These are phyloP conservation scores for Plagodis pulveraria DNA, from an alignment of 2,888 invertebrate genomes.

Conservation along the genomic window DNA sequence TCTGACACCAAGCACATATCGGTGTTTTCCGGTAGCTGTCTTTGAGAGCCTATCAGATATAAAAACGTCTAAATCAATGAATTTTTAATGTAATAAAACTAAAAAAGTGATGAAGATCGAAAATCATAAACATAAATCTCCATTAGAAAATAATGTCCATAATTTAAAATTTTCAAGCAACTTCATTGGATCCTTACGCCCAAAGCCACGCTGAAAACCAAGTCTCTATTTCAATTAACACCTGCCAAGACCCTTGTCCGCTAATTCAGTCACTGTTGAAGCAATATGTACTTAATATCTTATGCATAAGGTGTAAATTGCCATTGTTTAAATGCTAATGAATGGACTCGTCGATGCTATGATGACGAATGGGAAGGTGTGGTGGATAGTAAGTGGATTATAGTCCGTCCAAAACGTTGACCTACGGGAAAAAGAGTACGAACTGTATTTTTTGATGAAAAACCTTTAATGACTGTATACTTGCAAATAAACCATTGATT, in stretches of 20 bases:
- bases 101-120: no score
- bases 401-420: slow-evolving; percentile 13
- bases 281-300: slow-evolving; percentile 60
- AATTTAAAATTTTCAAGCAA: neutral
- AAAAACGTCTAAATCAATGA: no score
- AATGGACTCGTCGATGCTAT: slow-evolving; percentile 60
- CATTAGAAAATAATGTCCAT: neutral
- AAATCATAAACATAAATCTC: no score
- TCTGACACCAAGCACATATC: no score
- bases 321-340: slow-evolving; percentile 54
- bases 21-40: no score
- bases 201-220: slow-evolving; percentile 12
- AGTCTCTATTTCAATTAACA: slow-evolving; percentile 23
- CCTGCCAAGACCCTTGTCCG: slow-evolving; percentile 29
- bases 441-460: no score
- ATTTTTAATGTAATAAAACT: no score
- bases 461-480: no score
- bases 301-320: slow-evolving; percentile 65
- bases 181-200: neutral
- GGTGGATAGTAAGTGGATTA: slow-evolving; percentile 74
- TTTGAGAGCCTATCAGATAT: no score
- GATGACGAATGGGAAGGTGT: slow-evolving; percentile 74
- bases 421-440: neutral
- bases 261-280: slow-evolving; percentile 50
- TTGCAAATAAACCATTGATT: no score